Percentiles rank a stretch among this genome's conserved stretches.
Evolutionary conservation across 2,888 invertebrate genomes (phyloP).

Genomic region (Drosophila fulvimacula): DNA sequence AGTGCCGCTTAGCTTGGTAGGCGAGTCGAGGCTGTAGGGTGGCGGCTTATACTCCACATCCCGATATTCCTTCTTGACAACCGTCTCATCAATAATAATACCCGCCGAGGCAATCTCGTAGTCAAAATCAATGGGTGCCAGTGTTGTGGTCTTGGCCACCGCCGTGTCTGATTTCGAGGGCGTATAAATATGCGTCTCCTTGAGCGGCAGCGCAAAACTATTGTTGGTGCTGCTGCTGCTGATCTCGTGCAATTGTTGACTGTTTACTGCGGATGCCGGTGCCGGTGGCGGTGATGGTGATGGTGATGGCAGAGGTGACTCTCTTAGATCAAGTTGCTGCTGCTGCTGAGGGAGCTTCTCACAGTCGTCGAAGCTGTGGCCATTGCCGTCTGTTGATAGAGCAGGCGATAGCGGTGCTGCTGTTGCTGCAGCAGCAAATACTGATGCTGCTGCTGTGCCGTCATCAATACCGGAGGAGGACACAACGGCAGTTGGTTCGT

Average conservation of each 20-base stretch:
- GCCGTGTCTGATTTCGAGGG: constrained; percentile 82
- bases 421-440: constrained; percentile 72
- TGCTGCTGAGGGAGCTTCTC: constrained; percentile 59
- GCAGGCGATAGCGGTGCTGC: constrained; percentile 74
- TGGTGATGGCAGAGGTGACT: constrained; percentile 25
- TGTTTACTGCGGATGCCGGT: constrained; percentile 17
- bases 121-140: constrained; percentile 83
- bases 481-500: constrained; percentile 25
- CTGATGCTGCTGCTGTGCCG: constrained; percentile 73
- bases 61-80: constrained; percentile 85
- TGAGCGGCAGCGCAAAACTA: constrained; percentile 82
- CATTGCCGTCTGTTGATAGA: constrained; percentile 78
- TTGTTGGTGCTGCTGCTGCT: constrained; percentile 66
- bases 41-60: constrained; percentile 85
- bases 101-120: constrained; percentile 84
- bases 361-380: constrained; percentile 63
- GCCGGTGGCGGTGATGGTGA: constrained; percentile 8
- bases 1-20: constrained; percentile 33
- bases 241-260: constrained; percentile 43
- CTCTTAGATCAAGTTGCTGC: constrained; percentile 67
- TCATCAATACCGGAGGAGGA: constrained; percentile 46
- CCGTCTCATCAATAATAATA: constrained; percentile 84
- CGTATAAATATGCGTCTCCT: constrained; percentile 85
- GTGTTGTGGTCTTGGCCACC: constrained; percentile 72
- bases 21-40: constrained; percentile 70